Conservation (phyloP, 2,113 vertebrate genomes). For the Muntiacus muntjak region DNA sequence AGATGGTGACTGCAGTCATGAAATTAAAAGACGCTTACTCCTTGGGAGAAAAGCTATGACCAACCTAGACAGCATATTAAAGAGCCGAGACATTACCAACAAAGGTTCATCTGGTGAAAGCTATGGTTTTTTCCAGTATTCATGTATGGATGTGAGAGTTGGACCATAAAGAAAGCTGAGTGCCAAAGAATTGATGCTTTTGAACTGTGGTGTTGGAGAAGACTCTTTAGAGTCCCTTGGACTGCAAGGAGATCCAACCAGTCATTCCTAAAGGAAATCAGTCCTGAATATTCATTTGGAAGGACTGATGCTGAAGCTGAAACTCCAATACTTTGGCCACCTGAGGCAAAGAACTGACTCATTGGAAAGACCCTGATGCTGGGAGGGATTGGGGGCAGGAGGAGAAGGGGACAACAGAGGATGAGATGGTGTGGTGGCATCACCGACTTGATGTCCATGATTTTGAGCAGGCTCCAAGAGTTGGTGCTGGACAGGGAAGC, state of each 20-base stretch:
- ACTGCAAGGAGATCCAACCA: neutral
- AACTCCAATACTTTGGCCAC: neutral
- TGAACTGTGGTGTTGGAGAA: neutral
- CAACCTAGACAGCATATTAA: neutral
- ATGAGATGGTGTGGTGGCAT: neutral
- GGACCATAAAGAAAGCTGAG: neutral
- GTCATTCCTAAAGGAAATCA: neutral
- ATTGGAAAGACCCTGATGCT: neutral
- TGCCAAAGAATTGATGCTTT: neutral
- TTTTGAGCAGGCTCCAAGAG: neutral
- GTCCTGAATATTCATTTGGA: neutral
- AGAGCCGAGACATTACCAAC: neutral
- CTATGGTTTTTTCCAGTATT: neutral
- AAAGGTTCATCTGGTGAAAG: neutral
- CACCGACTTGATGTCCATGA: neutral
- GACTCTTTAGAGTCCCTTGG: neutral
- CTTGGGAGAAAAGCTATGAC: neutral
- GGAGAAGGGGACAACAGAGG: neutral
- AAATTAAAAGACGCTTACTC: neutral
- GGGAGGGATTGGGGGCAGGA: neutral
- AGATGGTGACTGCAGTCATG: neutral
- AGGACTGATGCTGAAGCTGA: neutral
- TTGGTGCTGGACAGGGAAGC: neutral
- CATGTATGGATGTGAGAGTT: neutral
- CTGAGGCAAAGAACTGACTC: neutral